A percentile compares a stretch with the other conserved stretches of the same genome.
phyloP scores from a whole-genome alignment of 1,140 invertebrate species.

The Drosophila santomea region DNA sequence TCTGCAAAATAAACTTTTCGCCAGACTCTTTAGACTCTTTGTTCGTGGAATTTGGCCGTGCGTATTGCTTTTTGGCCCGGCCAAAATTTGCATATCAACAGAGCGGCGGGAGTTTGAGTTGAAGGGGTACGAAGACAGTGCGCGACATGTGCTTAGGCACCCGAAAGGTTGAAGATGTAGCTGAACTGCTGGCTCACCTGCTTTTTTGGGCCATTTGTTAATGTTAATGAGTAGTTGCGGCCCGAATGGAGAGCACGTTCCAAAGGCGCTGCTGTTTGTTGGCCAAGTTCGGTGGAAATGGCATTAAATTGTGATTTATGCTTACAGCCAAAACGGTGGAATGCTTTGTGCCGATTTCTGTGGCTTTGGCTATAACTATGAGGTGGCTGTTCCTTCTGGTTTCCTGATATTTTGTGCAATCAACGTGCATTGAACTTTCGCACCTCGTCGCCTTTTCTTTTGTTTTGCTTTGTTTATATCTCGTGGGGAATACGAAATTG shows the following conservation, averaged over 20 bases:
- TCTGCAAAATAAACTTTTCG: slow-evolving; percentile 49
- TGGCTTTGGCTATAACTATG: not conserved
- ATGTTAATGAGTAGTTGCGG: slow-evolving; percentile 47
- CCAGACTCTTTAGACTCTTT: slow-evolving; percentile 19
- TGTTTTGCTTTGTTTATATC: slow-evolving; percentile 29
- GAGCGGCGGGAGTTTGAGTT: slow-evolving; percentile 20
- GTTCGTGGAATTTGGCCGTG: slow-evolving; percentile 25
- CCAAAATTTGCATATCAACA: slow-evolving; percentile 70
- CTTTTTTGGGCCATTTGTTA: slow-evolving; percentile 31
- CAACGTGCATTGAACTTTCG: slow-evolving; percentile 71
- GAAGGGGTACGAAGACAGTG: slow-evolving; percentile 39
- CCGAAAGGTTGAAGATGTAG: not conserved
- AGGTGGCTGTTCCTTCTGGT: slow-evolving; percentile 26
- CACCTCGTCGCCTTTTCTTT: slow-evolving; percentile 19
- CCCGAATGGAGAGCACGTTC: slow-evolving; percentile 54
- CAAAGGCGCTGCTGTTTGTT: slow-evolving; percentile 28
- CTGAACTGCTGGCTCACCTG: slow-evolving; percentile 18
- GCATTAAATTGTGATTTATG: slow-evolving; percentile 70
- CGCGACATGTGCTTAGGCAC: slow-evolving; percentile 27
- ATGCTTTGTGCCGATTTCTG: slow-evolving; percentile 33
- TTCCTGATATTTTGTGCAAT: slow-evolving; percentile 70
- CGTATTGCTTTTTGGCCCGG: slow-evolving; percentile 22
- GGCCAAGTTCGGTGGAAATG: slow-evolving; percentile 50
- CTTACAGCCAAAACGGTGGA: slow-evolving; percentile 52
- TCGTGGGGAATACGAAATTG: slow-evolving; percentile 28